Base-by-base conservation (phyloP, 2,888 invertebrate species). In the Chymomyza amoena region DNA sequence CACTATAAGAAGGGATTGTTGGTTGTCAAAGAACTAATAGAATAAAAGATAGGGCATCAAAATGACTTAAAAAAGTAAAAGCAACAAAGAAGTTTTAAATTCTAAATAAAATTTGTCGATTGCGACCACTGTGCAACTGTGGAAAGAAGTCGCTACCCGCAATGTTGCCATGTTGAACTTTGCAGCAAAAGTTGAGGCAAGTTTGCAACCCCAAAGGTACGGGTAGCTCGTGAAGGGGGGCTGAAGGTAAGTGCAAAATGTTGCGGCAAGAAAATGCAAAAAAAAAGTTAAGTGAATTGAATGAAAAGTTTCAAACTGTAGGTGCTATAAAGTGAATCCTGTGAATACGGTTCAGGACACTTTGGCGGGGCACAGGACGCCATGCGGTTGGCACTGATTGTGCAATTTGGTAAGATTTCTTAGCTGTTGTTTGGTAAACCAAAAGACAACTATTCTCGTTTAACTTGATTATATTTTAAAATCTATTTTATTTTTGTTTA, bases 261-360 rank as follows among this genome's bases (percentile, higher is more conserved):
- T 81, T 77, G 80, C 73, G 70, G 71, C 85, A 85, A 80, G 84
- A 80, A 86, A 86, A 80, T 71, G 87, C 77, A 85, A 80, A 81
- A 72, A 28, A 68, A 68, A 79, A 83, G 76, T 83, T 83, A 88
- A 86, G 76, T 84, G 87, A 88, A 88, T 84, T 88, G 84, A 81
- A 81, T 82, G 83, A 74, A 78, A 83, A 83, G 66, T 83, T 87
- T 77, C 61, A 52, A 80, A 87, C 83, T 81, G 82, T 72, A 71
- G 87, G 72, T 70, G 75, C 76, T 74, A 77, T 77, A 74, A 82
- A 82, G 68, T 65, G 67, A 78, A 54, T 54, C 15, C 54, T 13
- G 54, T 54, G 18, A 15, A 68, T 71, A 84, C 69, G 73, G 85
- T 71, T 79, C 75, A 73, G 67, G 69, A 68, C 68, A 64, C 62